Percentiles rank a stretch among this genome's conserved stretches.
These are phyloP conservation scores for Malurus cyaneus DNA, from an alignment of 2,113 vertebrate species.

Conservation along the genomic window DNA sequence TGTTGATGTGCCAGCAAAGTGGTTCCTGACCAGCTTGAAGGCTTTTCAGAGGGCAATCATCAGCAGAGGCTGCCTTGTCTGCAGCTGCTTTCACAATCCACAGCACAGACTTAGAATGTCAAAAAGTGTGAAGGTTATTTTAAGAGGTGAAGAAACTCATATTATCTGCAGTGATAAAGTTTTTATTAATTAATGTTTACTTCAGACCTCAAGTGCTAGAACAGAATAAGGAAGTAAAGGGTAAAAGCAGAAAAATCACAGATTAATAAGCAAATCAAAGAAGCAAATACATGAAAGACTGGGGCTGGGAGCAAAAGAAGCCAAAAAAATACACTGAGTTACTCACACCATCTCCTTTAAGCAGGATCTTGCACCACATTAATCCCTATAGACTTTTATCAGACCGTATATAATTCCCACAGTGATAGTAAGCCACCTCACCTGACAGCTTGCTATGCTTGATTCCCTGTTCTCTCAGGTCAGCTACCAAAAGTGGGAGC, in stretches of 20 bases:
- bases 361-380: not conserved
- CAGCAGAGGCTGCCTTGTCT: not conserved
- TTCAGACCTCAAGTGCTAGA: not conserved
- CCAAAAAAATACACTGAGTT: not conserved
- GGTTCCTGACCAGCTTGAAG: not conserved
- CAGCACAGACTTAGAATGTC: not conserved
- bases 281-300: not conserved
- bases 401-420: not conserved
- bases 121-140: not conserved
- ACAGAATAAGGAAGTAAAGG: not conserved
- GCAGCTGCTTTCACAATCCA: not conserved
- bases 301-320: not conserved
- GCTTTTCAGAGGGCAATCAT: not conserved
- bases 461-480: not conserved
- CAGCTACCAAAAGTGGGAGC: not conserved
- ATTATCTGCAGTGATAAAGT: not conserved
- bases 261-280: not conserved
- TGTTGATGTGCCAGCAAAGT: not conserved
- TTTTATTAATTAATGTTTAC: not conserved
- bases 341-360: not conserved
- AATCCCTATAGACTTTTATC: constrained; percentile 3
- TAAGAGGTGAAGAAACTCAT: not conserved
- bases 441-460: not conserved
- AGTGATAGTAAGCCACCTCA: not conserved
- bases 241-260: not conserved